phyloP scores from a whole-genome alignment of 1,140 invertebrate genomes.

The Cydia amplana region DNA sequence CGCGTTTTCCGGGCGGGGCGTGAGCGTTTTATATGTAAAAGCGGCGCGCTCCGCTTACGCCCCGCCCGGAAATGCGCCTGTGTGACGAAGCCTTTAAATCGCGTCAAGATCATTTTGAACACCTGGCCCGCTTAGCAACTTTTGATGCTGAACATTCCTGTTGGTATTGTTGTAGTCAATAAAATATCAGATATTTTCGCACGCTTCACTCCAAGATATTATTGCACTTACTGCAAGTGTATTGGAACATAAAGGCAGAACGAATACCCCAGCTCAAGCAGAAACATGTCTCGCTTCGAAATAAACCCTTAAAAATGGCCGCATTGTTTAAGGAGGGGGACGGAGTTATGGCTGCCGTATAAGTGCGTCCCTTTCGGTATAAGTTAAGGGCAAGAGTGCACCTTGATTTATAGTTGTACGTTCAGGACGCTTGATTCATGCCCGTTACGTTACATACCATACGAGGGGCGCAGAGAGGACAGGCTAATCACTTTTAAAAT shows the following conservation, averaged over 20 bases:
- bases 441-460: conserved; percentile 8
- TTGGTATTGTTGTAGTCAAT: no score
- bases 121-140: no score
- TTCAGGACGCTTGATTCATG: conserved; percentile 18
- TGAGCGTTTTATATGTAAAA: no score
- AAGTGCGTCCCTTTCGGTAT: conserved; percentile 3
- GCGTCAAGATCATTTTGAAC: no score
- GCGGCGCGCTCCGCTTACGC: no score
- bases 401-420: conserved; percentile 18
- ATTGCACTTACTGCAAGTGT: neutral
- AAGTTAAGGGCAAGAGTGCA: conserved; percentile 17
- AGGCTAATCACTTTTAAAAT: neutral
- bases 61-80: no score
- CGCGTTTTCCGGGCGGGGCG: no score
- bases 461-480: neutral
- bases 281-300: conserved; percentile 7
- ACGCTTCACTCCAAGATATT: no score
- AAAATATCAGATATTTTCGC: no score
- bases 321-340: conserved; percentile 5
- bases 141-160: no score
- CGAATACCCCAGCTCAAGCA: conserved; percentile 1
- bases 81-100: no score
- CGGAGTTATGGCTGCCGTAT: no score
- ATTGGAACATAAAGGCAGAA: conserved; percentile 8
- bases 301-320: conserved; percentile 4